phyloP scores from a whole-genome alignment of 1,140 invertebrate genomes.

The Propsilocerus akamusi region DNA sequence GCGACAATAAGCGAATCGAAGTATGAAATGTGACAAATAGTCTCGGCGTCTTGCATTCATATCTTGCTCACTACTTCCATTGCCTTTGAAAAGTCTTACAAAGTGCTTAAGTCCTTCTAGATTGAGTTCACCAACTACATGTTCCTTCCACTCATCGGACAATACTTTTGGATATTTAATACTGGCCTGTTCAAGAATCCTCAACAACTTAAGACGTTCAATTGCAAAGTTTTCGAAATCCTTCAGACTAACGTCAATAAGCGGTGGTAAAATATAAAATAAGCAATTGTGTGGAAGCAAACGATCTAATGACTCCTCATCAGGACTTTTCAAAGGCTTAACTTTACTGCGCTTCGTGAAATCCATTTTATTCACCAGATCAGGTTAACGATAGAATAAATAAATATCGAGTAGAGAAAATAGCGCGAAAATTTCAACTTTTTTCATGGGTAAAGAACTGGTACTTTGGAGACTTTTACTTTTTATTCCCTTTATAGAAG shows the following conservation, averaged over 20 bases:
- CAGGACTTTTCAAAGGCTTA: constrained; percentile 11
- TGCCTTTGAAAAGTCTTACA: constrained; percentile 29
- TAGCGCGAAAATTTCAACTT: no score
- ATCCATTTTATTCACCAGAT: constrained; percentile 1
- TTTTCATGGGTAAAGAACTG: no score
- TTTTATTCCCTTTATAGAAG: no score
- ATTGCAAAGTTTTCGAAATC: constrained; percentile 79
- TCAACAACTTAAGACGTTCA: constrained; percentile 63
- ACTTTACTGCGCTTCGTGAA: neutral
- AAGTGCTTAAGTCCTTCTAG: constrained; percentile 49
- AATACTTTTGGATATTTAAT: constrained; percentile 37
- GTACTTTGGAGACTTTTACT: no score
- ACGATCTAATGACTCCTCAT: constrained; percentile 19
- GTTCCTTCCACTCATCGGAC: constrained; percentile 52
- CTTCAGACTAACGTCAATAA: constrained; percentile 46
- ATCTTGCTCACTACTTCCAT: constrained; percentile 31
- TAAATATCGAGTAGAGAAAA: no score
- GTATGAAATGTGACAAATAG: constrained; percentile 83
- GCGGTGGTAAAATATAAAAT: constrained; percentile 66
- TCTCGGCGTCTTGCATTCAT: constrained; percentile 52
- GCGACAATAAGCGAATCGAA: constrained; percentile 76
- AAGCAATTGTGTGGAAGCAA: constrained; percentile 54
- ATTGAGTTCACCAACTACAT: constrained; percentile 45
- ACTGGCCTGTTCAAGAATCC: constrained; percentile 50
- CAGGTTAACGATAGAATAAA: no score